A percentile compares a stretch with the other conserved stretches of the same genome.
Conservation (phyloP, 2,113 vertebrate species). For the Damaliscus lunatus region DNA sequence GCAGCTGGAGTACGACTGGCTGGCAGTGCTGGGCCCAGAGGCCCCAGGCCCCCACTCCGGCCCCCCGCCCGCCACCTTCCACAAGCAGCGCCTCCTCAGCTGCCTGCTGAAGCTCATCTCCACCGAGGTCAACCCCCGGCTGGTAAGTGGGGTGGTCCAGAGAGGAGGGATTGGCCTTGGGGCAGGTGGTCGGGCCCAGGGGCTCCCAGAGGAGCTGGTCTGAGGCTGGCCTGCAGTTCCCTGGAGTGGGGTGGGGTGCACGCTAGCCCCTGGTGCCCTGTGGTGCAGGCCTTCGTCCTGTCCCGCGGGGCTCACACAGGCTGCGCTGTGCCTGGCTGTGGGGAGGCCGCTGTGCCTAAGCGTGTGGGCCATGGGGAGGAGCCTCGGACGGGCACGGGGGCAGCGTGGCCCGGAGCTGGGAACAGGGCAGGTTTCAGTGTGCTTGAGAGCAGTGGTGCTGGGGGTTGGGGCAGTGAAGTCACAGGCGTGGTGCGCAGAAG, state of each 20-base stretch:
- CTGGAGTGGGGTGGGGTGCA: fast-evolving
- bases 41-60: conserved; percentile 48
- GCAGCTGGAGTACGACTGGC: conserved; percentile 98
- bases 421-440: no score
- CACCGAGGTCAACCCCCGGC: conserved; percentile 95
- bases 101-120: conserved; percentile 94
- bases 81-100: conserved; percentile 88
- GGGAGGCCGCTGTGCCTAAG: no score
- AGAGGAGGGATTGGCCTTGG: not conserved
- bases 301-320: not conserved
- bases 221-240: not conserved
- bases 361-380: fast-evolving
- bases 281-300: fast-evolving
- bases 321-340: not conserved
- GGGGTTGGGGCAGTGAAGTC: no score
- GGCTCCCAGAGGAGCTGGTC: not conserved
- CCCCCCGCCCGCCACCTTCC: conserved; percentile 67
- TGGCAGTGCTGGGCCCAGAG: conserved; percentile 80
- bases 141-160: conserved; percentile 82
- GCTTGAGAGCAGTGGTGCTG: not conserved
- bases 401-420: fast-evolving
- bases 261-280: fast-evolving
- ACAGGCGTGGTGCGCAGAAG: fast-evolving
- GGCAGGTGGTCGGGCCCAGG: not conserved
- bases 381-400: fast-evolving